phyloP scores from a whole-genome alignment of 2,113 vertebrate genomes.

The Geococcyx californianus region DNA sequence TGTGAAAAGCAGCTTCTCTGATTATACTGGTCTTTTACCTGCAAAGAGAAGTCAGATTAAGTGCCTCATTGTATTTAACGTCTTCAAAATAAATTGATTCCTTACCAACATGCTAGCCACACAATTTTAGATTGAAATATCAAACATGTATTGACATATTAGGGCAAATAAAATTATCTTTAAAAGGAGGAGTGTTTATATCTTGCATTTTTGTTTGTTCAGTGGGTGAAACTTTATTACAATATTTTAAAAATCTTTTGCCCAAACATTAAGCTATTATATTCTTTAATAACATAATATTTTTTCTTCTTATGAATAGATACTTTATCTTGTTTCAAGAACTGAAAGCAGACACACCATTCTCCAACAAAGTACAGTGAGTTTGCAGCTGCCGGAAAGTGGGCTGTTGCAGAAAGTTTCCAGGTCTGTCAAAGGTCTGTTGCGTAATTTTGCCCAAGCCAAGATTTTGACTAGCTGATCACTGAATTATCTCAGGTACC shows the following conservation, averaged over 20 bases:
- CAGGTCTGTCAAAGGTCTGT: not conserved
- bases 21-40: not conserved
- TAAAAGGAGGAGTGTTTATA: not conserved
- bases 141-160: not conserved
- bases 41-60: not conserved
- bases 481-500: not conserved
- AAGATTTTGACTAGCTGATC: not conserved
- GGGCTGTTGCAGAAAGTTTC: not conserved
- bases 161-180: conserved; percentile 41
- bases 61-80: not conserved
- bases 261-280: not conserved
- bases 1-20: not conserved
- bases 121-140: not conserved
- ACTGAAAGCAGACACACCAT: not conserved
- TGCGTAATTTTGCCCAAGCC: not conserved
- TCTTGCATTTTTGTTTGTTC: conserved; percentile 38
- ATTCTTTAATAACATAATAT: not conserved
- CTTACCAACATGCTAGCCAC: not conserved
- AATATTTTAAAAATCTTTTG: conserved; percentile 30
- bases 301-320: conserved; percentile 14
- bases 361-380: not conserved
- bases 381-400: not conserved
- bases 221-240: not conserved
- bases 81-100: not conserved
- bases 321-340: not conserved